Conservation (phyloP, 2,888 invertebrate species). For the Pemphredon lugubris region DNA sequence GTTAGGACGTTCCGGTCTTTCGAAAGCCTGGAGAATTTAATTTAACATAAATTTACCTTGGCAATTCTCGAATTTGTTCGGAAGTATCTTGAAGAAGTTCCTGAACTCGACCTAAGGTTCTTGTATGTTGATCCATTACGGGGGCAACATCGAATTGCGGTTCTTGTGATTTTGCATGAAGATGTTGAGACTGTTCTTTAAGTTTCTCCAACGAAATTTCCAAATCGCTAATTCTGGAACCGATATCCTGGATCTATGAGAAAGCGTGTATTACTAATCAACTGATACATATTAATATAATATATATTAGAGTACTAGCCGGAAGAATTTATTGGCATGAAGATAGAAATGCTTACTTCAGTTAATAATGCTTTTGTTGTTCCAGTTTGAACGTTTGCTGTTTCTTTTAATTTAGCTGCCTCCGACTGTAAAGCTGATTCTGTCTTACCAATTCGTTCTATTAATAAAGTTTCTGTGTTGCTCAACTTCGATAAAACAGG, state of each 20-base stretch:
- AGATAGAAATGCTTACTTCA: slow-evolving; percentile 24
- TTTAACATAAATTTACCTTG: slow-evolving; percentile 73
- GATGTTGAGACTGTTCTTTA: slow-evolving; percentile 58
- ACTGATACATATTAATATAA: neutral
- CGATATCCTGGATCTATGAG: slow-evolving; percentile 66
- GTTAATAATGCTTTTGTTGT: slow-evolving; percentile 26
- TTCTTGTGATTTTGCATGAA: slow-evolving; percentile 50
- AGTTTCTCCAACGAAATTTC: slow-evolving; percentile 66
- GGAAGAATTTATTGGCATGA: no score
- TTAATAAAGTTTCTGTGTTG: slow-evolving; percentile 64
- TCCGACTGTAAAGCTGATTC: slow-evolving; percentile 64
- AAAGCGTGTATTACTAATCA: slow-evolving; percentile 3
- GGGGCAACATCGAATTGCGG: slow-evolving; percentile 27
- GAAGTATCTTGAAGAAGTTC: slow-evolving; percentile 70
- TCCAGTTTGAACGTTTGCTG: slow-evolving; percentile 24
- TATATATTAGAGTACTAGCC: no score
- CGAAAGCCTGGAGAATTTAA: no score
- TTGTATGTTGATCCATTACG: slow-evolving; percentile 66
- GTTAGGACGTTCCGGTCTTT: no score
- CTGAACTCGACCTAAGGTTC: slow-evolving; percentile 67
- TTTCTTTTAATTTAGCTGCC: slow-evolving; percentile 34
- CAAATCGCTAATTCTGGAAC: slow-evolving; percentile 61
- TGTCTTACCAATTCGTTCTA: slow-evolving; percentile 64
- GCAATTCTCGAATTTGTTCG: slow-evolving; percentile 68
- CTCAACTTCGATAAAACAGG: slow-evolving; percentile 67